Conservation (phyloP, 2,888 invertebrate species). For the Lithophane leautieri region DNA sequence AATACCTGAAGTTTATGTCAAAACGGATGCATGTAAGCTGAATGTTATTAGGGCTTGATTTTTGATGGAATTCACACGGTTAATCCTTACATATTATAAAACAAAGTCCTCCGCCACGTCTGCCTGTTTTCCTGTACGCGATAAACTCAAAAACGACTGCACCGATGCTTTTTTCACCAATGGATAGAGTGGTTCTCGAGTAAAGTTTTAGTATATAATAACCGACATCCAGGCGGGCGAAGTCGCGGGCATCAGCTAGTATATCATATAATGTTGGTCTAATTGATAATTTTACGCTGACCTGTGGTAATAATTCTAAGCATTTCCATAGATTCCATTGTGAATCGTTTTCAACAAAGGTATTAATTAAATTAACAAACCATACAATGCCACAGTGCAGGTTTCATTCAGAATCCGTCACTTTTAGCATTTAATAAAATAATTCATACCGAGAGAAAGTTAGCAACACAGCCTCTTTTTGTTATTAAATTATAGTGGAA, state of each 20-base stretch:
- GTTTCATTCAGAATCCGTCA: slow-evolving; percentile 22
- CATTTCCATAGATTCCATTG: slow-evolving; percentile 9
- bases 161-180: too few relatives aligned
- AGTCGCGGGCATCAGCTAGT: too few relatives aligned
- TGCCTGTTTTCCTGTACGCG: too few relatives aligned
- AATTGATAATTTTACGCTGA: slow-evolving; percentile 19
- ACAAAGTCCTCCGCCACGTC: too few relatives aligned
- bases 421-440: slow-evolving; percentile 18
- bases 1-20: slow-evolving; percentile 8
- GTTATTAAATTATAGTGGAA: slow-evolving; percentile 45
- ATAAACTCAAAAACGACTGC: too few relatives aligned
- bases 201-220: too few relatives aligned
- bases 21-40: not conserved
- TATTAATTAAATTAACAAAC: slow-evolving; percentile 18
- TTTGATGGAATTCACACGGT: slow-evolving; percentile 23
- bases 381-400: not conserved
- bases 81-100: too few relatives aligned
- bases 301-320: not conserved
- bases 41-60: slow-evolving; percentile 2
- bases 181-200: too few relatives aligned
- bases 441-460: slow-evolving; percentile 43
- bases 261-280: slow-evolving; percentile 1
- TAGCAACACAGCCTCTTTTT: slow-evolving; percentile 13
- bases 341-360: slow-evolving; percentile 13
- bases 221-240: too few relatives aligned